Evolutionary conservation across 1,140 invertebrate genomes (phyloP).

Genomic region (Carcinoscorpius rotundicauda): DNA sequence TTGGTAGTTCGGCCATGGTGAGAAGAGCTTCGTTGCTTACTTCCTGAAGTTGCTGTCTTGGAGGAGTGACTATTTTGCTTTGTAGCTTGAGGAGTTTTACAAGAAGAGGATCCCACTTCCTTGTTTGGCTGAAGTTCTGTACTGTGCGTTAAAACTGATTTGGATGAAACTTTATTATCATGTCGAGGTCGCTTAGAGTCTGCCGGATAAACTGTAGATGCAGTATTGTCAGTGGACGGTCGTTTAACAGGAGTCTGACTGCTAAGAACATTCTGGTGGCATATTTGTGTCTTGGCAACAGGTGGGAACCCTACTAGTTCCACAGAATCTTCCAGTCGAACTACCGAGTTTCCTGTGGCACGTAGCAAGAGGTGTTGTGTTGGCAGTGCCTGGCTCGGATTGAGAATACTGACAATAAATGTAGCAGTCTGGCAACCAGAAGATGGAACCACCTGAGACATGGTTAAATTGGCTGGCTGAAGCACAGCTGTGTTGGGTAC

Average conservation of each 20-base stretch:
- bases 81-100: slow-evolving; percentile 11
- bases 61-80: slow-evolving; percentile 8
- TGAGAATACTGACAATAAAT: too few species aligned
- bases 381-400: too few species aligned
- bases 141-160: slow-evolving; percentile 4
- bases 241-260: slow-evolving; percentile 16
- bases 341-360: too few species aligned
- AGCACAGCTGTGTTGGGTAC: too few species aligned
- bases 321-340: slow-evolving; percentile 10
- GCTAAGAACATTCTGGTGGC: slow-evolving; percentile 17
- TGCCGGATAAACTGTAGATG: background rate
- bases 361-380: too few species aligned
- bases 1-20: too few species aligned
- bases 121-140: slow-evolving; percentile 7
- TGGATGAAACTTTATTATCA: background rate
- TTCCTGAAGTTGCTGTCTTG: slow-evolving; percentile 1
- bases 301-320: slow-evolving; percentile 18
- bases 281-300: slow-evolving; percentile 17
- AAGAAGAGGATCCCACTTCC: slow-evolving; percentile 10
- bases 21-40: too few species aligned
- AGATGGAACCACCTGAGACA: too few species aligned
- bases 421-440: too few species aligned
- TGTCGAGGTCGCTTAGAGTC: background rate
- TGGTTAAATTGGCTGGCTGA: too few species aligned
- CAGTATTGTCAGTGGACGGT: slow-evolving; percentile 17